phyloP scores from a whole-genome alignment of 1,140 invertebrate species.

The Frieseomelitta varia region DNA sequence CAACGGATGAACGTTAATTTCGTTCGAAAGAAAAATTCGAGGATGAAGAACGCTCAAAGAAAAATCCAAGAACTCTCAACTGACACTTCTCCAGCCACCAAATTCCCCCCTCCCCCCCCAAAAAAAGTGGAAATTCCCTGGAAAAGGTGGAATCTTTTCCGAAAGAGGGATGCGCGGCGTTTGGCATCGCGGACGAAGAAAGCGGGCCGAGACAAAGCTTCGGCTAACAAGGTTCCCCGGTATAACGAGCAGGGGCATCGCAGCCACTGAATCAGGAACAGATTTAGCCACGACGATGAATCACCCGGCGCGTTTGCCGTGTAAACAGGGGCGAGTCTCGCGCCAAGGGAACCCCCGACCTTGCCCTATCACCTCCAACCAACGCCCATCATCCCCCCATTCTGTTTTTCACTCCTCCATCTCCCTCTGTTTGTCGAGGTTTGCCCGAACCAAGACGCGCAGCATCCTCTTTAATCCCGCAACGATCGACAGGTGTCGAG shows the following conservation, averaged over 20 bases:
- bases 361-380: background rate
- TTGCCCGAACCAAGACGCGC: conserved; percentile 27
- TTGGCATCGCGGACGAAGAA: background rate
- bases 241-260: background rate
- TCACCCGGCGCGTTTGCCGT: conserved; percentile 68
- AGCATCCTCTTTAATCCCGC: conserved; percentile 70
- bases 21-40: too few species aligned
- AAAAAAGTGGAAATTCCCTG: background rate
- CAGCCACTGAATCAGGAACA: conserved; percentile 37
- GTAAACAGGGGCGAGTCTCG: conserved; percentile 65
- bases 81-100: too few species aligned
- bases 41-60: too few species aligned
- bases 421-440: conserved; percentile 29
- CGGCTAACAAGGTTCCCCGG: background rate
- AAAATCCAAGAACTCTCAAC: too few species aligned
- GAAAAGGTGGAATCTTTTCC: too few species aligned
- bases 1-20: too few species aligned
- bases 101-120: too few species aligned
- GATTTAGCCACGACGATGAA: conserved; percentile 65
- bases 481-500: conserved; percentile 65
- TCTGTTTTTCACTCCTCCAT: background rate
- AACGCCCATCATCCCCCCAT: background rate
- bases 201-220: background rate
- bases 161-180: background rate
- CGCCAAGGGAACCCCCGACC: conserved; percentile 20